phyloP scores from a whole-genome alignment of 2,888 invertebrate species.

The Oscheius sp. region DNA sequence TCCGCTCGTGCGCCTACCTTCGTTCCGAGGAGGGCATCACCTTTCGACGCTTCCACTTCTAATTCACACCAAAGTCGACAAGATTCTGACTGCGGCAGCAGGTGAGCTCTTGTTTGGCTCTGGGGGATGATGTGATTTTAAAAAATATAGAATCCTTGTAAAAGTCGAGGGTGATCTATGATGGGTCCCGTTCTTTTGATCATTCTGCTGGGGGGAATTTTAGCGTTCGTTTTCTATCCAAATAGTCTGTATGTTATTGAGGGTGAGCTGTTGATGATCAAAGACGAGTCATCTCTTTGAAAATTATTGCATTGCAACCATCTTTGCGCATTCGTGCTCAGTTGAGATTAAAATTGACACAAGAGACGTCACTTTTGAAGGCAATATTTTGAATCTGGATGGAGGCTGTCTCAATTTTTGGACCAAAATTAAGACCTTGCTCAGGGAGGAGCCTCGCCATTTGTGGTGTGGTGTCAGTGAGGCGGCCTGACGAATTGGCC shows the following conservation, averaged over 20 bases:
- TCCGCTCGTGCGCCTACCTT: constrained; percentile 28
- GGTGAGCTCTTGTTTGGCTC: constrained; percentile 31
- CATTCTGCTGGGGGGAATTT: too few relatives aligned
- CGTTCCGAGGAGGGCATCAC: constrained; percentile 18
- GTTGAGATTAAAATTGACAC: too few relatives aligned
- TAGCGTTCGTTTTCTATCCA: too few relatives aligned
- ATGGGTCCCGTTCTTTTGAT: too few relatives aligned
- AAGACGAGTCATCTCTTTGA: too few relatives aligned
- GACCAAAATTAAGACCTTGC: background rate
- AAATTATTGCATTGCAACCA: too few relatives aligned
- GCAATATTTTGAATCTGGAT: background rate
- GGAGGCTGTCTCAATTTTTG: background rate
- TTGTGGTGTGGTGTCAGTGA: too few relatives aligned
- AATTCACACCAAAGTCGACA: constrained; percentile 25
- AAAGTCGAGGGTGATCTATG: too few relatives aligned
- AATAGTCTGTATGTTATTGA: too few relatives aligned
- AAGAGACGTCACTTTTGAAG: background rate
- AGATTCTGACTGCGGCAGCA: constrained; percentile 50
- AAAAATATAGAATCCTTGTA: too few relatives aligned
- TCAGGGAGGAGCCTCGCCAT: background rate
- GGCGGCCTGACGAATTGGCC: background rate
- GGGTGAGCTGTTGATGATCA: too few relatives aligned
- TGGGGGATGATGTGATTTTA: background rate
- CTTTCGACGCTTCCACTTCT: constrained; percentile 15
- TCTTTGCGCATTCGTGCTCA: too few relatives aligned